Percentiles rank a stretch among this genome's conserved stretches.
These are phyloP conservation scores for Patella depressa DNA, from an alignment of 2,888 invertebrate species.

Conservation along the genomic window DNA sequence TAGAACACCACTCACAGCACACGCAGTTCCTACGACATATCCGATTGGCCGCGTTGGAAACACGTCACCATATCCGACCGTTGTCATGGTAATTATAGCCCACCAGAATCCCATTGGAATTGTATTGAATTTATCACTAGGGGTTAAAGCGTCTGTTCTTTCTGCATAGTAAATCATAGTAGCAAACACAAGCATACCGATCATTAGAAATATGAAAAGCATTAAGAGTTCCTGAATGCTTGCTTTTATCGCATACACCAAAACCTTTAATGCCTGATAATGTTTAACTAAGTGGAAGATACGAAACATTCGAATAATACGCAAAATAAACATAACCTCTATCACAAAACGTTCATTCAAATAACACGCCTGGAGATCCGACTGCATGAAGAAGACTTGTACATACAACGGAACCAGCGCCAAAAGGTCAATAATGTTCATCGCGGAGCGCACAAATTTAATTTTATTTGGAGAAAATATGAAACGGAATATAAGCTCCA, in stretches of 20 bases:
- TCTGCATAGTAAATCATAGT: constrained; percentile 71
- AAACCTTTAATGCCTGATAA: constrained; percentile 72
- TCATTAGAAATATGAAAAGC: constrained; percentile 69
- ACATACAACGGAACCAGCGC: constrained; percentile 69
- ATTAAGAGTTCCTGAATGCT: constrained; percentile 70
- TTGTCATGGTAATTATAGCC: constrained; percentile 71
- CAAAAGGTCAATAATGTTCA: constrained; percentile 69
- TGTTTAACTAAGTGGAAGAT: constrained; percentile 73
- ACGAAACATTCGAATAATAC: constrained; percentile 72
- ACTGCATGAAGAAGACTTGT: constrained; percentile 63
- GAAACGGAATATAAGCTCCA: constrained; percentile 65
- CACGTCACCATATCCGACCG: constrained; percentile 69
- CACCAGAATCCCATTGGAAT: constrained; percentile 72
- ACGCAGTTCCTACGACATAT: constrained; percentile 64
- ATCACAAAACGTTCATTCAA: constrained; percentile 65
- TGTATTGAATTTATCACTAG: constrained; percentile 61
- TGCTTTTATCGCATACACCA: constrained; percentile 72
- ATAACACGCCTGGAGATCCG: constrained; percentile 61
- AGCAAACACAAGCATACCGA: constrained; percentile 70
- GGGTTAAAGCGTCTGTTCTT: constrained; percentile 58
- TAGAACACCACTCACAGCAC: constrained; percentile 67
- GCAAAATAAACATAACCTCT: constrained; percentile 71
- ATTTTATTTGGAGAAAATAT: constrained; percentile 62
- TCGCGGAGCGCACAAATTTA: constrained; percentile 59
- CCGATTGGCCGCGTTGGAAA: constrained; percentile 63